Evolutionary conservation across 2,888 invertebrate species (phyloP).

Genomic region (Vannuccia rotundouncinata): DNA sequence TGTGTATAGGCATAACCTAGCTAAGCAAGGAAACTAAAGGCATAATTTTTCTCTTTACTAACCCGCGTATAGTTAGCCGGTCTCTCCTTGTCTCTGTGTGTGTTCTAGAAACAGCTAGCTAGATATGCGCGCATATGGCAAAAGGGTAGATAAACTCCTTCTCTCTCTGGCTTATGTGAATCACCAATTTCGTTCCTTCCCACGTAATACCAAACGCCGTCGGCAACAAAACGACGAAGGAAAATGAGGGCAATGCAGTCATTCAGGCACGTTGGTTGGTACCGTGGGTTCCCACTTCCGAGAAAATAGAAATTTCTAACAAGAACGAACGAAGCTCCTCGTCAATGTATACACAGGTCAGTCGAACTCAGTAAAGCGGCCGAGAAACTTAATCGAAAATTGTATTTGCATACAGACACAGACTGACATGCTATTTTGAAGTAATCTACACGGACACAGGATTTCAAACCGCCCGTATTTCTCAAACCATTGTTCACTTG

Average conservation of each 20-base stretch:
- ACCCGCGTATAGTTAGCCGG: background rate
- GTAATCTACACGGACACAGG: background rate
- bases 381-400: background rate
- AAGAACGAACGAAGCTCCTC: background rate
- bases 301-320: background rate
- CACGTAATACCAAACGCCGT: constrained; percentile 21
- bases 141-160: constrained; percentile 13
- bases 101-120: background rate
- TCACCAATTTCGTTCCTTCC: constrained; percentile 20
- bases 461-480: background rate
- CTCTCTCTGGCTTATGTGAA: constrained; percentile 1
- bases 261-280: background rate
- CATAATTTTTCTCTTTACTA: background rate
- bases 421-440: background rate
- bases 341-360: background rate
- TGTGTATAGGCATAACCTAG: background rate
- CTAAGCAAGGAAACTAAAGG: background rate
- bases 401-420: background rate
- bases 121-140: constrained; percentile 3
- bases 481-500: background rate
- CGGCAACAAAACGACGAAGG: background rate
- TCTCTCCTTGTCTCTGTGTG: background rate
- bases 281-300: background rate
- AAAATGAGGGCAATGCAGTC: background rate
- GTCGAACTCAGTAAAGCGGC: background rate